Percentiles rank a stretch among this genome's conserved stretches.
Evolutionary conservation across 1,140 invertebrate genomes (phyloP).

Genomic region (Phocides pigmalion): DNA sequence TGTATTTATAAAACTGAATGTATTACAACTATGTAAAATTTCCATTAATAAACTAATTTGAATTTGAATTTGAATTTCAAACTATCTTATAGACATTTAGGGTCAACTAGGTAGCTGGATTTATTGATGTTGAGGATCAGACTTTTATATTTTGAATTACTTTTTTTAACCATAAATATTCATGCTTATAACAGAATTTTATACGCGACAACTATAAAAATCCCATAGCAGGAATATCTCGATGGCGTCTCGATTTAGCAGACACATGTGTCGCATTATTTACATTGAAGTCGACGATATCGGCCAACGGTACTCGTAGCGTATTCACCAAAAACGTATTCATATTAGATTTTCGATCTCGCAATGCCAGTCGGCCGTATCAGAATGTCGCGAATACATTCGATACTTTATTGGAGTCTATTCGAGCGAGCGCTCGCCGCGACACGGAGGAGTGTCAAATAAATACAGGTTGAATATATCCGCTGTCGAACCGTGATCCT

Average conservation of each 20-base stretch:
- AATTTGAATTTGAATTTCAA: too few species aligned
- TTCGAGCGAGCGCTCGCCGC: constrained; percentile 63
- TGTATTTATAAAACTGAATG: too few species aligned
- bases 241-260: constrained; percentile 59
- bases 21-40: too few species aligned
- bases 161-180: too few species aligned
- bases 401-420: constrained; percentile 77
- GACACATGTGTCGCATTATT: constrained; percentile 67
- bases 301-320: constrained; percentile 57
- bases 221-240: constrained; percentile 11
- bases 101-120: too few species aligned
- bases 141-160: too few species aligned
- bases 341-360: constrained; percentile 80
- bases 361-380: constrained; percentile 69
- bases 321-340: constrained; percentile 76
- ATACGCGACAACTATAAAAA: neutral
- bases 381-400: constrained; percentile 75
- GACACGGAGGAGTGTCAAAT: constrained; percentile 78
- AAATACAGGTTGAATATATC: constrained; percentile 80
- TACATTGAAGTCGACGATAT: constrained; percentile 58
- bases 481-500: constrained; percentile 73
- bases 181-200: too few species aligned
- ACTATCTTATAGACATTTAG: too few species aligned
- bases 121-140: too few species aligned
- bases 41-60: too few species aligned